Base-by-base conservation (phyloP, 2,888 invertebrate species). In the Lasiommata megera region DNA sequence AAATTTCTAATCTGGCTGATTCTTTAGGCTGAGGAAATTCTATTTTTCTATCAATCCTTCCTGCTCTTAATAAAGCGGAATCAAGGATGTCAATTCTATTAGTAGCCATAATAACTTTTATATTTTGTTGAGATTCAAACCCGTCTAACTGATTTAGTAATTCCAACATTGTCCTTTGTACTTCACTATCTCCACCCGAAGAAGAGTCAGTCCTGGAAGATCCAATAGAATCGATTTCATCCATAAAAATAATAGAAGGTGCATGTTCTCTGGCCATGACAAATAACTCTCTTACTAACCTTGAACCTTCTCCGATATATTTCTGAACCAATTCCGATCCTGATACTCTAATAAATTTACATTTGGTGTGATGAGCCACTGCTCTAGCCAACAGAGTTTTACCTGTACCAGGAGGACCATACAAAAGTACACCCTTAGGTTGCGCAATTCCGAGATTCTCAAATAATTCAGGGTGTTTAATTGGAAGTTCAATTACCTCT, bases 221-320 rank as follows among this genome's bases (percentile, higher is more conserved):
- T 59, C 99, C 99, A 80, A 99, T 99, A 0, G 99, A 99, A 91
- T 99, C 99, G 68, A 99, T 99, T 93, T 99, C 99, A 80, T 99
- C 99, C 99, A 99, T 99, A 88, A 99, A 99, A 71, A 99, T 99
- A 62, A 99, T 99, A 0, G 99, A 99, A 0, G 99, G 99, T 0
- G 99, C 99, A 90, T 99, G 99, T 82, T 99, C 99, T 76, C 99
- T 94, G 12, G 99, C 99, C 99, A 99, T 99, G 0, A 99, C 99
- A 73, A 99, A 99, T 16, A 99, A 93, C 87, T 99, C 99, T 68
- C 99, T 92, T 6, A 99, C 99, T 99, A 99, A 99, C 67, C 99
- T 93, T 3, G 99, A 99, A 28, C 99, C 99, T 88, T 99, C 99
- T 54, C 99, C 99, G 77, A 99, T 99, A 83, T 99, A 99, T 85